Conservation (phyloP, 2,888 invertebrate species). For the Mactromeris polynyma region DNA sequence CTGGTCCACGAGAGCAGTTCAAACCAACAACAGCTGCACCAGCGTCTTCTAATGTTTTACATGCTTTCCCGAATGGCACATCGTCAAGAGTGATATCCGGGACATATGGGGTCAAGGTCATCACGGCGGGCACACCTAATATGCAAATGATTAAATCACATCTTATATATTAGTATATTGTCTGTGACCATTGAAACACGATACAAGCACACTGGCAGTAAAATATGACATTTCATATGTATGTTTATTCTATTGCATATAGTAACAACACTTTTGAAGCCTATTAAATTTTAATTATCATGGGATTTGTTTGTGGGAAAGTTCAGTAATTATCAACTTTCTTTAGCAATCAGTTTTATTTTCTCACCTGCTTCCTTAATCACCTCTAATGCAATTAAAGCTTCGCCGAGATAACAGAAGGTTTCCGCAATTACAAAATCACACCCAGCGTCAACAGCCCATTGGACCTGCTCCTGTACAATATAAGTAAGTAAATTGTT, state of each 20-base stretch:
- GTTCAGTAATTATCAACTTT: too few relatives aligned
- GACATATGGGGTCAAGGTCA: conserved; percentile 75
- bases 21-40: conserved; percentile 84
- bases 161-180: too few relatives aligned
- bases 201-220: too few relatives aligned
- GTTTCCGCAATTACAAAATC: conserved; percentile 86
- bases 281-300: too few relatives aligned
- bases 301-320: neutral
- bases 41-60: conserved; percentile 77
- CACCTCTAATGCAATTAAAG: conserved; percentile 81
- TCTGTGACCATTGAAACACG: too few relatives aligned
- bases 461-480: conserved; percentile 83
- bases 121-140: conserved; percentile 80
- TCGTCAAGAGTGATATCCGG: conserved; percentile 77
- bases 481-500: too few relatives aligned
- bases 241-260: too few relatives aligned
- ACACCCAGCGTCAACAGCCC: conserved; percentile 84
- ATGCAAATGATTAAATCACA: neutral
- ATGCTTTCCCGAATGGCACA: conserved; percentile 78
- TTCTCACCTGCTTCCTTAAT: conserved; percentile 71
- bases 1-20: conserved; percentile 83
- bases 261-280: too few relatives aligned
- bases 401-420: conserved; percentile 81
- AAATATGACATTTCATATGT: too few relatives aligned
- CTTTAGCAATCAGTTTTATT: neutral